phyloP scores from a whole-genome alignment of 2,888 invertebrate genomes.

The Piscicola geometra region DNA sequence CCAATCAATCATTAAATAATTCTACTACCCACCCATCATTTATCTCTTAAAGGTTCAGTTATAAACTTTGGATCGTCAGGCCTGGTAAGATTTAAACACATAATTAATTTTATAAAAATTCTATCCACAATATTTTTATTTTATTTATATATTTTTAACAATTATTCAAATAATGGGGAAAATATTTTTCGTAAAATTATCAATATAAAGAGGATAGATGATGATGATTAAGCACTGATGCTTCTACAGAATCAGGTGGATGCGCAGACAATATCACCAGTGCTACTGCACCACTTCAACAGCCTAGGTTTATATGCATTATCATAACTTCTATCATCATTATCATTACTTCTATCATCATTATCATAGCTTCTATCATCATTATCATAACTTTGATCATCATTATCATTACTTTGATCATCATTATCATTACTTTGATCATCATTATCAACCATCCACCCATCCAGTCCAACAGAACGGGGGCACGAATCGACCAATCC shows the following conservation, averaged over 20 bases:
- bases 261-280: constrained; percentile 6
- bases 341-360: no score
- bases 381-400: no score
- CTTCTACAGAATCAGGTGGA: not conserved
- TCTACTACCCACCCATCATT: not conserved
- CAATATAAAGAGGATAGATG: no score
- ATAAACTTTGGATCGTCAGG: constrained; percentile 28
- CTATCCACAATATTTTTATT: not conserved
- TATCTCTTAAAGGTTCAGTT: constrained; percentile 27
- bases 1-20: no score
- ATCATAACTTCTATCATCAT: no score
- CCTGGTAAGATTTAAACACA: constrained; percentile 13
- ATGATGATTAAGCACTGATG: no score
- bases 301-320: constrained; percentile 6
- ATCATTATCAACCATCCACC: no score
- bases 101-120: not conserved
- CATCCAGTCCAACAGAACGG: constrained; percentile 4
- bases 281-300: constrained; percentile 27
- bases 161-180: not conserved
- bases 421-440: no score
- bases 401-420: no score
- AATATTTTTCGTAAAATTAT: not conserved
- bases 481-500: constrained; percentile 10
- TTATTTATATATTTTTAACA: not conserved
- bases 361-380: no score